Evolutionary conservation across 2,888 invertebrate genomes (phyloP).

Genomic region (Ichneumoninae sp.): DNA sequence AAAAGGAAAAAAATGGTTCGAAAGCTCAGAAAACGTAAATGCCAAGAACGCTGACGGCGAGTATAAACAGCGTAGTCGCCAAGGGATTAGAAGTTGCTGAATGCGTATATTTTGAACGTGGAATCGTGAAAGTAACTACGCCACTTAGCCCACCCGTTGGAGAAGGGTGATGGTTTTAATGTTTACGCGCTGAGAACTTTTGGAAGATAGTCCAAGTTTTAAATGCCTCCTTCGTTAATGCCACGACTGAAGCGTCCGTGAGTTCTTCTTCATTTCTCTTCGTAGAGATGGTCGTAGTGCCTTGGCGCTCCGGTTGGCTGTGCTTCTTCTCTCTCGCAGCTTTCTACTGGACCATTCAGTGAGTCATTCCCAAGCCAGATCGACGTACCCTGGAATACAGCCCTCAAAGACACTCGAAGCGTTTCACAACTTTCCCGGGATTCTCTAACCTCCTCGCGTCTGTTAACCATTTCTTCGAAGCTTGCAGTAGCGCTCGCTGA

Average conservation of each 20-base stretch:
- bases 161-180: constrained; percentile 72
- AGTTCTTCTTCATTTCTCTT: constrained; percentile 70
- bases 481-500: neutral
- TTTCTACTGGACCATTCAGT: constrained; percentile 53
- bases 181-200: constrained; percentile 78
- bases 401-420: constrained; percentile 58
- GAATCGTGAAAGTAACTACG: constrained; percentile 71
- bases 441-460: neutral
- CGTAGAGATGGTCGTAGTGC: constrained; percentile 18
- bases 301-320: constrained; percentile 25
- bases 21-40: neutral
- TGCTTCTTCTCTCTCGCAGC: constrained; percentile 8
- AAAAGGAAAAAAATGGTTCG: neutral
- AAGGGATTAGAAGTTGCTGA: constrained; percentile 28
- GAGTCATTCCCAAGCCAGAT: constrained; percentile 60
- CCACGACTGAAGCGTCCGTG: constrained; percentile 74
- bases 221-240: constrained; percentile 78
- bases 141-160: constrained; percentile 72
- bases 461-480: neutral
- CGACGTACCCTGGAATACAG: constrained; percentile 51
- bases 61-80: constrained; percentile 5
- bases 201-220: constrained; percentile 69
- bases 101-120: constrained; percentile 68
- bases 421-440: constrained; percentile 56
- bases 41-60: constrained; percentile 12